Evolutionary conservation across 2,888 invertebrate genomes (phyloP).

Genomic region (Caenorhabditis sinica): DNA sequence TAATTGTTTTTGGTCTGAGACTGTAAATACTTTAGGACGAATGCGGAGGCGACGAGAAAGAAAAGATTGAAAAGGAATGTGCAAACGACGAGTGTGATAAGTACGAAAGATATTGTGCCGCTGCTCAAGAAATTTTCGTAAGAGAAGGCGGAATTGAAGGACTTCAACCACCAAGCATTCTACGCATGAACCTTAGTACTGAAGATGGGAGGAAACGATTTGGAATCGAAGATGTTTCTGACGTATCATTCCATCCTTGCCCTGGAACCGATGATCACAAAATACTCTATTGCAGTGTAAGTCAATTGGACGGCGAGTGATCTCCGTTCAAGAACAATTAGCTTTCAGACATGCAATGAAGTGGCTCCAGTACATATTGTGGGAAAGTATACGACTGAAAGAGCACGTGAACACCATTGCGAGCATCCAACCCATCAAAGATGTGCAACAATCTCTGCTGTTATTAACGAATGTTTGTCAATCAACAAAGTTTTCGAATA

Average conservation of each 20-base stretch:
- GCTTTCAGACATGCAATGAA: conserved; percentile 69
- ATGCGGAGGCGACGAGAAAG: conserved; percentile 37
- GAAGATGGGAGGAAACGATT: conserved; percentile 56
- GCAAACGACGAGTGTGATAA: conserved; percentile 40
- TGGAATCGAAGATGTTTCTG: conserved; percentile 37
- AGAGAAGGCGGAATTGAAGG: conserved; percentile 17
- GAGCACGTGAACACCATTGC: conserved; percentile 18
- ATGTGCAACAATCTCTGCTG: conserved; percentile 26
- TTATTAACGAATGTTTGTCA: conserved; percentile 69
- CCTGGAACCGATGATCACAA: conserved; percentile 9
- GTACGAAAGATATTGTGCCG: conserved; percentile 29
- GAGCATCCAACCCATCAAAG: conserved; percentile 49
- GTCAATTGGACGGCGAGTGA: background rate
- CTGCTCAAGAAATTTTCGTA: conserved; percentile 24
- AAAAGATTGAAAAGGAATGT: conserved; percentile 21
- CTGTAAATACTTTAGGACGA: conserved; percentile 51
- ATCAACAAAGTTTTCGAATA: too few species aligned
- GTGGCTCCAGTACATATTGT: conserved; percentile 44
- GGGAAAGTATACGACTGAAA: conserved; percentile 43
- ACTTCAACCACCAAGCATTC: conserved; percentile 56
- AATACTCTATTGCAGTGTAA: conserved; percentile 59
- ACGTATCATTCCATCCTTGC: conserved; percentile 12
- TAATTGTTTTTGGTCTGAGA: background rate
- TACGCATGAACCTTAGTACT: conserved; percentile 48
- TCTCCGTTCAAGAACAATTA: background rate